phyloP scores from a whole-genome alignment of 2,888 invertebrate genomes.

The Eurois occulta region DNA sequence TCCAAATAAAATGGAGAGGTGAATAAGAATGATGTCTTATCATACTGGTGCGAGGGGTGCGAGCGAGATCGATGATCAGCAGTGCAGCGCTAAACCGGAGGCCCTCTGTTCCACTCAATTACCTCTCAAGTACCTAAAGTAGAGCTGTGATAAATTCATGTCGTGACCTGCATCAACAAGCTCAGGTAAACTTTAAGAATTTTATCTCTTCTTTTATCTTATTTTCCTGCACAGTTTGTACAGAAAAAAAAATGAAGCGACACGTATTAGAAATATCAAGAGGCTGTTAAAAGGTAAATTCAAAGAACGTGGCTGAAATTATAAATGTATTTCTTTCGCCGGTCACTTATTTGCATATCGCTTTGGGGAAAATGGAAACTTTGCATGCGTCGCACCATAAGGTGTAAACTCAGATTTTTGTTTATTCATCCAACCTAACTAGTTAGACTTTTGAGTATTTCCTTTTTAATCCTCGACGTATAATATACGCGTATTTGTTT shows the following conservation, averaged over 20 bases:
- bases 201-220: constrained; percentile 82
- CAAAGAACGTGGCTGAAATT: constrained; percentile 86
- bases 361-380: constrained; percentile 63
- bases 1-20: constrained; percentile 23
- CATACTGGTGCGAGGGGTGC: constrained; percentile 36
- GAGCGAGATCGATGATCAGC: constrained; percentile 60
- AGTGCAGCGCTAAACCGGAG: constrained; percentile 71
- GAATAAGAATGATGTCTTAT: constrained; percentile 51
- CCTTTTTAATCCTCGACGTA: background rate
- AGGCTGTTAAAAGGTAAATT: constrained; percentile 86
- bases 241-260: constrained; percentile 80
- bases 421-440: constrained; percentile 20
- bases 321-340: constrained; percentile 77
- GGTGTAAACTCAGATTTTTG: constrained; percentile 17
- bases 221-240: constrained; percentile 76
- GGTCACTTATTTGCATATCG: constrained; percentile 79
- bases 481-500: background rate
- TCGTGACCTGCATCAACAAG: constrained; percentile 85
- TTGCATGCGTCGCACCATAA: constrained; percentile 46
- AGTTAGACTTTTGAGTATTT: background rate
- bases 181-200: constrained; percentile 77
- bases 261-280: constrained; percentile 87
- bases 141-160: constrained; percentile 83
- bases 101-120: constrained; percentile 81
- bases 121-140: constrained; percentile 79